Percentiles rank a stretch among this genome's conserved stretches.
Conservation (phyloP, 2,888 invertebrate genomes). For the Orthosia cruda region DNA sequence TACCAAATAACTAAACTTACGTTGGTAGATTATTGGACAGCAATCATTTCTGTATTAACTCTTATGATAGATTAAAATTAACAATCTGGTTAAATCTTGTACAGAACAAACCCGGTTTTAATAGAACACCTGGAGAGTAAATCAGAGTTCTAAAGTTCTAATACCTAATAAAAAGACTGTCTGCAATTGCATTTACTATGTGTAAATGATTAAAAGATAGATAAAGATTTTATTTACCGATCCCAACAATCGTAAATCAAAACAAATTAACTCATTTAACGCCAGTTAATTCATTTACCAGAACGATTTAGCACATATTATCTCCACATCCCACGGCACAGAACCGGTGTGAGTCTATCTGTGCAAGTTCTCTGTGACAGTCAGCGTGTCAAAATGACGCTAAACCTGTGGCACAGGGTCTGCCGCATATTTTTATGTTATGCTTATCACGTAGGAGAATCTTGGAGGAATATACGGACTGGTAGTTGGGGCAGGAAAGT, state of each 20-base stretch:
- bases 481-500: conserved; percentile 2
- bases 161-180: neutral
- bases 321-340: neutral
- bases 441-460: conserved; percentile 73
- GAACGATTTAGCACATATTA: conserved; percentile 11
- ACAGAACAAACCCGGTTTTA: no score
- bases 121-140: no score
- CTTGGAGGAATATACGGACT: conserved; percentile 36
- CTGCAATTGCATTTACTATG: neutral
- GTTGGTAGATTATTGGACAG: no score
- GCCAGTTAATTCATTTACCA: conserved; percentile 1
- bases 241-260: neutral
- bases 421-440: conserved; percentile 69
- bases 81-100: no score
- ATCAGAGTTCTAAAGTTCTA: no score
- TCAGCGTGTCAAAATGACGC: conserved; percentile 57
- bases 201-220: neutral
- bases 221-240: neutral
- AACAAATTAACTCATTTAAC: conserved; percentile 22
- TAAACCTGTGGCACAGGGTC: conserved; percentile 54
- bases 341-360: conserved; percentile 35
- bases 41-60: no score
- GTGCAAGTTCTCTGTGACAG: conserved; percentile 18
- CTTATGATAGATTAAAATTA: no score
- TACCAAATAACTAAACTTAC: no score